Base-by-base conservation (phyloP, 2,797 vertebrate species). In the Sebastes itinus region DNA sequence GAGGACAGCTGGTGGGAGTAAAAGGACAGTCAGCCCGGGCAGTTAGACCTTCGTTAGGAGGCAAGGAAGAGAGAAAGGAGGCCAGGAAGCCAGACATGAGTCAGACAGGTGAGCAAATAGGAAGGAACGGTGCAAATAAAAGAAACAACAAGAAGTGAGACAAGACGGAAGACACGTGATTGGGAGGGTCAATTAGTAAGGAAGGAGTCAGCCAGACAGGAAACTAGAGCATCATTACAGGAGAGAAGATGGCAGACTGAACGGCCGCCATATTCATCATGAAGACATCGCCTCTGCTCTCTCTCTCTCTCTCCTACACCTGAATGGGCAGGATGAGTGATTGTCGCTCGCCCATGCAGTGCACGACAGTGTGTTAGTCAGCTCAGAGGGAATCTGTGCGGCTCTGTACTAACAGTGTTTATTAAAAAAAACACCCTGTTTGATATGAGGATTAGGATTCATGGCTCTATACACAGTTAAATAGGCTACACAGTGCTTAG, bases 391-490 rank as follows among this genome's bases (percentile, higher is more conserved):
- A 64, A 60, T 60, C n/a, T 59, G 28, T 33, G n/a, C 14, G 46
- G 59, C 60, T 70, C 55, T 61, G 10, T 7, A 23, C 46, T 6
- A 49, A 70, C 55, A 46, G 28, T 38, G 65, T 61, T 83, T 60
- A 76, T 74, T 71, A 52, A 56, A 49, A 72, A 62, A 60, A 76
- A 52, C 42, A 80, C 6, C 46, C 46, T 10, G 59, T 78, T 76
- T 74, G 80, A 89, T 69, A 56, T 55, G 52, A 85, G 83, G 72
- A 88, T 85, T 83, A 81, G 64, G n/a, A 83, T 56, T 35, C 38
- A 60, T 54, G 56, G 56, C 72, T 74, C 76, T 61, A 18, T n/a
- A 58, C 61, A 75, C 60, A 56, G 73, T 68, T 81, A 54, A 87
- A 87, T 18, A 73, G 54, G 82, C 71, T 61, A 42, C 65, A 68